A percentile compares a stretch with the other conserved stretches of the same genome.
Conservation (phyloP, 2,113 vertebrate genomes). For the Sebastes fasciatus region DNA sequence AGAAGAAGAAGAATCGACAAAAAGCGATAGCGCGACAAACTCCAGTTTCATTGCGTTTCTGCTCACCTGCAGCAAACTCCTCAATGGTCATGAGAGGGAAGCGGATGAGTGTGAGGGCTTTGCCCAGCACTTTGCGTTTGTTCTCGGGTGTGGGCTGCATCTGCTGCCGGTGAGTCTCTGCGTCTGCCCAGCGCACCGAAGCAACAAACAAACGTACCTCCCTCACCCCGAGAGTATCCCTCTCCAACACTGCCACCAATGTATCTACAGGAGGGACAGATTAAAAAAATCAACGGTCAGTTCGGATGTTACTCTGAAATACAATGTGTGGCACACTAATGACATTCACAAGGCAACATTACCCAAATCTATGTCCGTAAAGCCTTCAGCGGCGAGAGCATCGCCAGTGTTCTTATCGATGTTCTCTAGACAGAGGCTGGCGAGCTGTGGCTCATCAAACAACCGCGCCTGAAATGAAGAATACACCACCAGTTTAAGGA, state of each 20-base stretch:
- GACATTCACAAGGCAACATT: slow-evolving; percentile 1
- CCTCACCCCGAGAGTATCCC: slow-evolving; percentile 94
- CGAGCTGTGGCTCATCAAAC: slow-evolving; percentile 97
- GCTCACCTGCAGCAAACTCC: slow-evolving; percentile 96
- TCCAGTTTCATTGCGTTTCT: not conserved
- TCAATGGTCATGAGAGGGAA: slow-evolving; percentile 99
- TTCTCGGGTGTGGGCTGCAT: slow-evolving; percentile 93
- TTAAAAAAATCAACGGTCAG: not conserved
- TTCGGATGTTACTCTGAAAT: not conserved
- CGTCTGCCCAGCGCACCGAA: slow-evolving; percentile 94
- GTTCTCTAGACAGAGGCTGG: slow-evolving; percentile 96
- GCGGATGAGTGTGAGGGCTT: slow-evolving; percentile 94
- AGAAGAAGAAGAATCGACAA: not conserved
- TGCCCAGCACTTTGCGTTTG: slow-evolving; percentile 93
- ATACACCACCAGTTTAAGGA: not conserved
- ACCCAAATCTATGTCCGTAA: slow-evolving; percentile 97
- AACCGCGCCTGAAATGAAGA: slow-evolving; percentile 88
- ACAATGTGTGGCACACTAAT: not conserved
- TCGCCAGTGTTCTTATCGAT: slow-evolving; percentile 98
- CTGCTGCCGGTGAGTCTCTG: slow-evolving; percentile 95
- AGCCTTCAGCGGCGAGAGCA: slow-evolving; percentile 94
- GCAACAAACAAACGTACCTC: slow-evolving; percentile 95
- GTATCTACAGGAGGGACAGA: slow-evolving; percentile 86
- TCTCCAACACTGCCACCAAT: slow-evolving; percentile 93
- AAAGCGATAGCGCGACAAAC: not conserved